These are phyloP conservation scores for Etheostoma spectabile DNA, from an alignment of 2,113 vertebrate genomes.

Conservation along the genomic window DNA sequence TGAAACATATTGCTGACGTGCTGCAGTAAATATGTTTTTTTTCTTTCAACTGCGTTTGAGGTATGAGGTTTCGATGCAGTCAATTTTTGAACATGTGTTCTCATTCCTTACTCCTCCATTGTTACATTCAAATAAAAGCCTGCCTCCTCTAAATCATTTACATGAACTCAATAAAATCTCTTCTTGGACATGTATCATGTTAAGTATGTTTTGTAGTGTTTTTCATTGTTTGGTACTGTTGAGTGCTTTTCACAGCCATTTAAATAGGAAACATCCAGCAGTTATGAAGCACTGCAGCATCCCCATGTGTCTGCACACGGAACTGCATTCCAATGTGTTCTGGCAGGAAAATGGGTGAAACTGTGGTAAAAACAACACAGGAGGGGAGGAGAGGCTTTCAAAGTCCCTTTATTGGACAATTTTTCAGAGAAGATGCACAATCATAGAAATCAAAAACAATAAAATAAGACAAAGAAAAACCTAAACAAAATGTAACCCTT, in stretches of 20 bases:
- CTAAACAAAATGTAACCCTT: too few relatives aligned
- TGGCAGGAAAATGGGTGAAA: neutral
- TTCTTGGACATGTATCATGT: neutral
- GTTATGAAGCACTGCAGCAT: slow-evolving; percentile 55
- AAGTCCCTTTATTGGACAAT: too few relatives aligned
- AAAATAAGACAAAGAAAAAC: too few relatives aligned
- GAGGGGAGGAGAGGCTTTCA: neutral
- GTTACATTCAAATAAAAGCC: neutral
- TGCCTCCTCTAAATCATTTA: neutral
- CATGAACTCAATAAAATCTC: slow-evolving; percentile 6
- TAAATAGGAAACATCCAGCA: neutral
- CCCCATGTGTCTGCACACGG: slow-evolving; percentile 49
- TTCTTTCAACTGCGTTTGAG: neutral
- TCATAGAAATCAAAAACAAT: too few relatives aligned
- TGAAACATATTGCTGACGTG: neutral
- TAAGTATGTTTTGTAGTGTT: neutral
- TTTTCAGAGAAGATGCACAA: too few relatives aligned
- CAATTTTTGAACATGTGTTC: neutral
- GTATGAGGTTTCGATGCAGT: neutral
- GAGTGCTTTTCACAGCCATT: neutral
- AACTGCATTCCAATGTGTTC: slow-evolving; percentile 18
- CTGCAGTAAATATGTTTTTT: too few relatives aligned
- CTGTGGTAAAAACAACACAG: neutral
- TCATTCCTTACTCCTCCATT: neutral
- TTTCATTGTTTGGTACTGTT: neutral